Conservation (phyloP, 2,113 vertebrate species). For the Ailuropoda melanoleuca region DNA sequence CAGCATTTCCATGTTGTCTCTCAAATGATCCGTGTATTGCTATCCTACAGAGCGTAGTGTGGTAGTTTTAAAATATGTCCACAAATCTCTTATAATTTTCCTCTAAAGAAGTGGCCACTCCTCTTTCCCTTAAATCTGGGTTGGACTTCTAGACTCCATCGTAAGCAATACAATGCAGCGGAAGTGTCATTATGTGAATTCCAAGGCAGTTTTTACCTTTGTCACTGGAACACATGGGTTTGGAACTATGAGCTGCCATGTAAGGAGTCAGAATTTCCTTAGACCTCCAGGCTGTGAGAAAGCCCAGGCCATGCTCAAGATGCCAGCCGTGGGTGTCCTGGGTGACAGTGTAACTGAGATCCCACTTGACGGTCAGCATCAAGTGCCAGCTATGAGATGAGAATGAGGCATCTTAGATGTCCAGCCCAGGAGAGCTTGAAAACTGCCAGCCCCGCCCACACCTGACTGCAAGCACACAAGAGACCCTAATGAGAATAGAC, state of each 20-base stretch:
- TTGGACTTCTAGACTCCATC: background rate
- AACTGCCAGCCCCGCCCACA: background rate
- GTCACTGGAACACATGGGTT: background rate
- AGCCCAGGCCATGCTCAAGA: background rate
- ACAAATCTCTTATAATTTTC: background rate
- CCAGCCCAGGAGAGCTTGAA: background rate
- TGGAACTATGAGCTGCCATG: background rate
- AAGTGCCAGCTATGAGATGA: background rate
- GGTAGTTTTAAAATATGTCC: background rate
- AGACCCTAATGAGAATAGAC: background rate
- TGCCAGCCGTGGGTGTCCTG: background rate
- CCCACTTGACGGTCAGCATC: background rate
- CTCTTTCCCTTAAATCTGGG: background rate
- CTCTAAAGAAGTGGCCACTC: background rate
- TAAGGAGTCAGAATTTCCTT: background rate
- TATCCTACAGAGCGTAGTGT: background rate
- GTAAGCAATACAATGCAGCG: background rate
- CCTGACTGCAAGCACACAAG: background rate
- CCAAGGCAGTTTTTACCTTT: background rate
- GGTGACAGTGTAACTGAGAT: background rate
- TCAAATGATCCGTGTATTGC: background rate
- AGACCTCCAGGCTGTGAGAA: background rate
- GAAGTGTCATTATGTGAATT: background rate
- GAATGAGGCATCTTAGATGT: background rate
- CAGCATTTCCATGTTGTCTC: background rate